Evolutionary conservation across 2,888 invertebrate genomes (phyloP).

Genomic region (Ramazzottius varieornatus): DNA sequence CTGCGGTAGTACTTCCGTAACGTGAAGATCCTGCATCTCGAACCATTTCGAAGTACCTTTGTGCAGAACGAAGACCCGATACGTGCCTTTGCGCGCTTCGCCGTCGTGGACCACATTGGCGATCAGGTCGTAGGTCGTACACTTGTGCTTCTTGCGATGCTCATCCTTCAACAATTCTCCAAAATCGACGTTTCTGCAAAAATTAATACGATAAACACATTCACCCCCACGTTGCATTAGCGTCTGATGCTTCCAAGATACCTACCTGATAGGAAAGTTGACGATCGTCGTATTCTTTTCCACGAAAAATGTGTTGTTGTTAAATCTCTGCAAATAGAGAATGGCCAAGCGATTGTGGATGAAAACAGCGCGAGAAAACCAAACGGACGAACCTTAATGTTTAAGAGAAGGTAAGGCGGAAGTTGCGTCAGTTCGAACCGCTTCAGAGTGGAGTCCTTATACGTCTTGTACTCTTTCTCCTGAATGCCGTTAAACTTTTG

Average conservation of each 20-base stretch:
- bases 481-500: constrained; percentile 81
- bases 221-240: background rate
- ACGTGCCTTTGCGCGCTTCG: constrained; percentile 60
- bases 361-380: background rate
- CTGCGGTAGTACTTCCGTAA: constrained; percentile 87
- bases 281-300: constrained; percentile 99
- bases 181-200: constrained; percentile 70
- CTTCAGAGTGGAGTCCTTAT: constrained; percentile 92
- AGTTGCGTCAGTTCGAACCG: constrained; percentile 75
- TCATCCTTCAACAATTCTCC: constrained; percentile 73
- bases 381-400: constrained; percentile 40
- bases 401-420: constrained; percentile 77
- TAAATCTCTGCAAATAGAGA: constrained; percentile 42
- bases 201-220: constrained; percentile 6
- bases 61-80: constrained; percentile 72
- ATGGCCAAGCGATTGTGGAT: background rate
- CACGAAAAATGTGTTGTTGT: constrained; percentile 90
- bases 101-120: constrained; percentile 98
- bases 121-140: constrained; percentile 80
- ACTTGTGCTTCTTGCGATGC: constrained; percentile 33
- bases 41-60: constrained; percentile 59
- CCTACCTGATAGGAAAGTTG: constrained; percentile 88
- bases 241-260: background rate
- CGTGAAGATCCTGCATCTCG: constrained; percentile 78
- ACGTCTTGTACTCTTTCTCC: constrained; percentile 95